Evolutionary conservation across 1,140 invertebrate genomes (phyloP), one percentile per base, ranked within the genome.

Genomic region (Macrosteles quadrilineatus): DNA sequence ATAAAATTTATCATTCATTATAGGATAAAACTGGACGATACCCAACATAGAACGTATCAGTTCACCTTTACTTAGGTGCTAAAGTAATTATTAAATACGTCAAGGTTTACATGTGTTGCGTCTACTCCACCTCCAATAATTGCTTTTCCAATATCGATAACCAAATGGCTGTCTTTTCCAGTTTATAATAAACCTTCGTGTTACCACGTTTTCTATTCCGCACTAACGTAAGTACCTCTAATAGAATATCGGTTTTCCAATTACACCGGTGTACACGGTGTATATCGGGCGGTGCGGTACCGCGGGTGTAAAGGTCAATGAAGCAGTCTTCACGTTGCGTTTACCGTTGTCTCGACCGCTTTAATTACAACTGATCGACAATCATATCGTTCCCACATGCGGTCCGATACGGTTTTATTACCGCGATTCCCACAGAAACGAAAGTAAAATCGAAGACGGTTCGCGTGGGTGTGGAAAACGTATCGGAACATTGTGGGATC

Each of bases 171-270:
- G 4, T 36, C 14, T 14, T 36, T 36, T 36, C 4, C 32, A 36
- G 32, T 36, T 36, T 11, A 59, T 21, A 27, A 29, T 29, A 59
- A 59, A 59, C 55, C 55, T 11, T 59, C 12, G 4, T 29, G 55
- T 59, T 59, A 59, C 23, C 55, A 59, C 55, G 55, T 59, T 59
- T 59, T 59, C 55, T 59, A 59, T 59, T n/a, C 55, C 21, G 55
- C 21, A 36, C 32, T 36, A 21, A 17, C 27, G 55, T 59, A 59
- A 59, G 2, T 30, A 59, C 55, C 55, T 21, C 55, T 59, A 59
- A 59, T 59, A 59, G 55, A 59, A 59, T 59, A 59, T 59, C 55
- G 55, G 55, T 59, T 59, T 36, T 59, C 55, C 55, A 59, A 59
- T 59, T 23, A 27, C 23, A 12, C 14, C 55, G 14, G 27, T 14